Base-by-base conservation (phyloP, 2,113 vertebrate genomes). In the Phylloscopus trochiloides region DNA sequence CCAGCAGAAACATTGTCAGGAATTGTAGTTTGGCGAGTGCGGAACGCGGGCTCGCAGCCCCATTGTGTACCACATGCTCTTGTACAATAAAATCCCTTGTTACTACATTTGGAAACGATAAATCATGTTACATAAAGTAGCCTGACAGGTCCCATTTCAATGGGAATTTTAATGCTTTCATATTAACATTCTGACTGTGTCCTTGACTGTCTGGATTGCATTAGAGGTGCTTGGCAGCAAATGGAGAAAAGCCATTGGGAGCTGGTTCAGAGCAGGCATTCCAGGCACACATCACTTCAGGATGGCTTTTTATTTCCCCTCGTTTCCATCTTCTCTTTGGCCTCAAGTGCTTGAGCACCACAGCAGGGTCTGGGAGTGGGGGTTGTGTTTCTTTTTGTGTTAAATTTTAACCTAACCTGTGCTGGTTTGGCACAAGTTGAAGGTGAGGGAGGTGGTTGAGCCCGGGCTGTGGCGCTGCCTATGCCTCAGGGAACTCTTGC, bases 51-150 rank as follows among this genome's bases (percentile, higher is more conserved):
- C 65, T n/a, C 1, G 0, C 24, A 90, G 83, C 89, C 92, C 89
- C 52, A 14, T 57, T 96, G 95, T 94, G 94, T 92, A 71, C 86
- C 84, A 52, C 89, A 59, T 75, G 86, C 76, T 94, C 94, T 86
- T 75, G 83, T 96, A 95, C 95, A 94, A 94, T 91, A 88, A 96
- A 92, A 95, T 96, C 96, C 92, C 96, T 81, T 94, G 94, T 94
- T 96, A 77, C 94, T 96, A 91, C 95, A 87, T 95, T 96, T 95
- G 95, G 92, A 95, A 95, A 92, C 2, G 31, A 96, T 97, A 95
- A 96, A 97, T 97, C 94, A 78, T 59, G 88, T 97, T 96, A 95
- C 94, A 95, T 96, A 96, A 96, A 97, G 70, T 95, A 91, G 84
- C 80, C 85, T 96, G 96, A 96, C 94, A 95, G 91, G 83, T 94